Conservation (phyloP, 1,140 invertebrate genomes). For the Stegodyphus mimosarum region DNA sequence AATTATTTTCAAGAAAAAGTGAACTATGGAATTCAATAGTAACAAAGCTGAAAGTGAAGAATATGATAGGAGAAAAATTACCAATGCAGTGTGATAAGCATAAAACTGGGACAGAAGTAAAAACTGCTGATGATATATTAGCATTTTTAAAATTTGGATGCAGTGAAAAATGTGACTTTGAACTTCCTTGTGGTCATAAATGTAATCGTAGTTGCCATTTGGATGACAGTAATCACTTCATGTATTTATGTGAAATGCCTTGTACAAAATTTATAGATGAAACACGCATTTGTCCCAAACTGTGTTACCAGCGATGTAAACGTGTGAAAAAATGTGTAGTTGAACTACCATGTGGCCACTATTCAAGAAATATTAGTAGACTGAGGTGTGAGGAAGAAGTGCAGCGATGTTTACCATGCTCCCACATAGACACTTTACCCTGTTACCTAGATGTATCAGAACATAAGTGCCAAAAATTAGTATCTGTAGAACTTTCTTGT, state of each 20-base stretch:
- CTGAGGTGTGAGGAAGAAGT: background rate
- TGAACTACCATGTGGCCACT: slow-evolving; percentile 15
- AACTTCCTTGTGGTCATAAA: slow-evolving; percentile 31
- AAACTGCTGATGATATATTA: slow-evolving; percentile 19
- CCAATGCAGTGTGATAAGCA: slow-evolving; percentile 24
- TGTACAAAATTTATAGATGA: slow-evolving; percentile 42
- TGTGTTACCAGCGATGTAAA: slow-evolving; percentile 35
- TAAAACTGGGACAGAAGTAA: background rate
- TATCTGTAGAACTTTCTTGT: slow-evolving; percentile 32
- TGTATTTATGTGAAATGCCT: slow-evolving; percentile 17
- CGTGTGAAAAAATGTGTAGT: slow-evolving; percentile 8
- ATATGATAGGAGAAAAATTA: slow-evolving; percentile 22
- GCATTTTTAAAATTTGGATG: slow-evolving; percentile 22
- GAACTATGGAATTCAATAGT: slow-evolving; percentile 34
- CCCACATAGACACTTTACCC: slow-evolving; percentile 13
- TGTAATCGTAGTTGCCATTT: slow-evolving; percentile 34
- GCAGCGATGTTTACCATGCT: slow-evolving; percentile 8
- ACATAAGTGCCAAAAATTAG: slow-evolving; percentile 16
- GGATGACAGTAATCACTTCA: background rate
- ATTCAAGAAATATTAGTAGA: background rate
- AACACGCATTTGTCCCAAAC: slow-evolving; percentile 9
- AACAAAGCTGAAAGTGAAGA: slow-evolving; percentile 7
- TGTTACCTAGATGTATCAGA: slow-evolving; percentile 9
- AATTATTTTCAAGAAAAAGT: slow-evolving; percentile 68
- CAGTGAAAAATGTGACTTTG: slow-evolving; percentile 25